These are phyloP conservation scores for Poeciliopsis prolifica DNA, from an alignment of 2,113 vertebrate species.

Conservation along the genomic window DNA sequence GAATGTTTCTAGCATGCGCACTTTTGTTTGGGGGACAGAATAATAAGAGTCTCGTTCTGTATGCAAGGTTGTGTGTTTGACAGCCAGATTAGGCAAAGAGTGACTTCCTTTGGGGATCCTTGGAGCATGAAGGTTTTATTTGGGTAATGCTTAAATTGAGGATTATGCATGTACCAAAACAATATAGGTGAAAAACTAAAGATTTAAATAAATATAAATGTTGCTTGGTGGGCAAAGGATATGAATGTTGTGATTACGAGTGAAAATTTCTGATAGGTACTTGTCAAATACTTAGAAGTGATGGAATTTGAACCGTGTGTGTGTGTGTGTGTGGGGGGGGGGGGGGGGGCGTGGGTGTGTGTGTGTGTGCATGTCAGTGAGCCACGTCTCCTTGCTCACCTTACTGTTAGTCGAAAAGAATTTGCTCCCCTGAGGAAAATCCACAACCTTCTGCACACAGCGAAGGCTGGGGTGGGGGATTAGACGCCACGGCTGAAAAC, in stretches of 20 bases:
- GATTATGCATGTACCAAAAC: background rate
- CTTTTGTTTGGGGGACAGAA: background rate
- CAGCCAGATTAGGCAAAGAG: slow-evolving; percentile 8
- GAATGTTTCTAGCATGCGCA: slow-evolving; percentile 16
- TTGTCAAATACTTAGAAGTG: background rate
- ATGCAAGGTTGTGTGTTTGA: slow-evolving; percentile 16
- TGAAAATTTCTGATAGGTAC: background rate
- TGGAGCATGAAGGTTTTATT: slow-evolving; percentile 42
- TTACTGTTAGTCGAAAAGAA: slow-evolving; percentile 66
- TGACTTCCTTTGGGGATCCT: slow-evolving; percentile 29
- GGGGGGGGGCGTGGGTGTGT: background rate
- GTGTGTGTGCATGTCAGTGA: slow-evolving; percentile 25
- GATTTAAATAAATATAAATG: background rate
- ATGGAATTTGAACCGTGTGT: slow-evolving; percentile 1
- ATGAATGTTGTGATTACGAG: background rate
- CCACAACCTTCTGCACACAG: slow-evolving; percentile 64
- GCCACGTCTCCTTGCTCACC: slow-evolving; percentile 71
- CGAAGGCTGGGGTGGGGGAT: slow-evolving; percentile 62
- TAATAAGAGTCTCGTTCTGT: slow-evolving; percentile 6
- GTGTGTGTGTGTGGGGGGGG: too few relatives aligned
- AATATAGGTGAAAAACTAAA: background rate
- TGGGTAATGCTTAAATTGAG: slow-evolving; percentile 3
- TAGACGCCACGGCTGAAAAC: slow-evolving; percentile 79
- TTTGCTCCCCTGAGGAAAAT: slow-evolving; percentile 59
- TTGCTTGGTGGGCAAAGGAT: background rate